Conservation (phyloP, 2,797 vertebrate genomes). For the Melanogrammus aeglefinus region DNA sequence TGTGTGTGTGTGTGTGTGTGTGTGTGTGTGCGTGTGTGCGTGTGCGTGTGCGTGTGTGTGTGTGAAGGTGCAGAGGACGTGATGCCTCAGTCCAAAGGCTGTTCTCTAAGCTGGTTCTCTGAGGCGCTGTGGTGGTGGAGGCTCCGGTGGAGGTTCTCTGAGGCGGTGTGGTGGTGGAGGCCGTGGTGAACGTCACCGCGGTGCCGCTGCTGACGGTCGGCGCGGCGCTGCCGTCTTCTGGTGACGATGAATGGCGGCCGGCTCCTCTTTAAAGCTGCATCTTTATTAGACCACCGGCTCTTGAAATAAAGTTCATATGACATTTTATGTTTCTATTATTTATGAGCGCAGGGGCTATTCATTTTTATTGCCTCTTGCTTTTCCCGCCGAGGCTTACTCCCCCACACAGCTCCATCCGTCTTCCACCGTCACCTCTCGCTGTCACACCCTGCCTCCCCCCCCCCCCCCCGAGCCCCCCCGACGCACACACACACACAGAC, state of each 20-base stretch:
- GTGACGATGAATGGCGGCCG: slow-evolving; percentile 66
- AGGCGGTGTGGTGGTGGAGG: no score
- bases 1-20: neutral
- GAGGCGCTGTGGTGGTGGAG: slow-evolving; percentile 47
- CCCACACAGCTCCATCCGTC: slow-evolving; percentile 54
- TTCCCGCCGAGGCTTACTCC: slow-evolving; percentile 66
- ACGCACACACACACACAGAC: slow-evolving; percentile 38
- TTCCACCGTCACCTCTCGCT: slow-evolving; percentile 56
- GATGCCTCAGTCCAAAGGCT: no score
- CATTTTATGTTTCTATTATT: slow-evolving; percentile 83
- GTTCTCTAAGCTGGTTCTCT: no score
- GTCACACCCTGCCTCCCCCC: slow-evolving; percentile 17
- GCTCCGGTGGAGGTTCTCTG: no score
- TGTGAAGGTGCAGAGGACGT: neutral
- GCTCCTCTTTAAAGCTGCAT: slow-evolving; percentile 75
- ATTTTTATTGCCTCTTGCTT: slow-evolving; percentile 69
- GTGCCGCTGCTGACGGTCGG: slow-evolving; percentile 18
- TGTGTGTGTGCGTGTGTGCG: neutral
- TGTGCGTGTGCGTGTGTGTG: slow-evolving; percentile 1
- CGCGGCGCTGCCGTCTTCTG: slow-evolving; percentile 62
- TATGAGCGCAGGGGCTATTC: slow-evolving; percentile 72
- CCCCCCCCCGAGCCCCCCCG: slow-evolving; percentile 6
- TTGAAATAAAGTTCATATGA: slow-evolving; percentile 80
- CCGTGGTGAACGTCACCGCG: slow-evolving; percentile 41
- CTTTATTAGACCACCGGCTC: slow-evolving; percentile 76